Conservation (phyloP, 2,797 vertebrate species). For the Microtus californicus region DNA sequence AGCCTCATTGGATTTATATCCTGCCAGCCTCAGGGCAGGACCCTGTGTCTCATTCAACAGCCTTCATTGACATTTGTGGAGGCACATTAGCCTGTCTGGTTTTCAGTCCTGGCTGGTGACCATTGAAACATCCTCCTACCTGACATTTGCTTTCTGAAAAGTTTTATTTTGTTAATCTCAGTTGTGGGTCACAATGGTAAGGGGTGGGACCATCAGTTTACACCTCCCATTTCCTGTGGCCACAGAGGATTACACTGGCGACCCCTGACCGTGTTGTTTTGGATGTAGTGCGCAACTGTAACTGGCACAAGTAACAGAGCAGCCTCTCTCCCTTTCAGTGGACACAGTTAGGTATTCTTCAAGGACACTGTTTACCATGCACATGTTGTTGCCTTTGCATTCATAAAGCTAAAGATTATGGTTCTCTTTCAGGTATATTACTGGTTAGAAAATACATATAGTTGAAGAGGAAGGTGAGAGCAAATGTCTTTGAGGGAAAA, state of each 20-base stretch:
- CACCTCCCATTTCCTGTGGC: neutral
- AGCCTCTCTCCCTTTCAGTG: neutral
- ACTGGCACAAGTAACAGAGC: fast-evolving
- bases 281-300: neutral
- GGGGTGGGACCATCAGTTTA: neutral
- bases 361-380: neutral
- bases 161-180: neutral
- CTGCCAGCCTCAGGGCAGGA: neutral
- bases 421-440: neutral
- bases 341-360: neutral
- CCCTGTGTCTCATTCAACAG: no score
- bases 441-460: neutral
- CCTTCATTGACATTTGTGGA: neutral
- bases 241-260: neutral
- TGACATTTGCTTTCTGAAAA: neutral
- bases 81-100: neutral
- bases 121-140: neutral
- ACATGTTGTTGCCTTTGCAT: neutral
- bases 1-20: neutral
- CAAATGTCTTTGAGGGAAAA: neutral
- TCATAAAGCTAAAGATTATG: neutral
- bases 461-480: neutral
- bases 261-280: neutral
- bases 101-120: neutral
- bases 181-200: neutral